These are phyloP conservation scores for Illadopsis cleaveri DNA, from an alignment of 2,113 vertebrate species.

Conservation along the genomic window DNA sequence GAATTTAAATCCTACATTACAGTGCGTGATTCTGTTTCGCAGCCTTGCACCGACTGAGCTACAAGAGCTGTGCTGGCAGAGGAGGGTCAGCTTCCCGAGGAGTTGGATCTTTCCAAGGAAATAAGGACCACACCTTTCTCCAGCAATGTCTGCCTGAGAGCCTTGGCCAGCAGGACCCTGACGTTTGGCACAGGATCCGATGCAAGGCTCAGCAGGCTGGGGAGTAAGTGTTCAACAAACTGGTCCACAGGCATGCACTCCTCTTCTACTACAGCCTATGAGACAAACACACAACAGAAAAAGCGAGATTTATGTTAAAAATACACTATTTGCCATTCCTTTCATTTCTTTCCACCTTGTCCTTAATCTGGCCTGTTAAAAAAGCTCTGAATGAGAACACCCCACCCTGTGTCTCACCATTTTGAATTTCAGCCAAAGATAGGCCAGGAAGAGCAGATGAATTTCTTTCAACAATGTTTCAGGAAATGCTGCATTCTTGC, in stretches of 20 bases:
- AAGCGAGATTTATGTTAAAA: neutral
- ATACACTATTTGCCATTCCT: neutral
- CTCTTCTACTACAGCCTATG: slow-evolving; percentile 81
- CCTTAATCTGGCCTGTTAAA: neutral
- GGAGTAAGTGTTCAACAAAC: slow-evolving; percentile 84
- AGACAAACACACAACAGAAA: neutral
- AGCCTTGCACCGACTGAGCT: too few relatives aligned
- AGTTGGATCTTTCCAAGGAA: neutral
- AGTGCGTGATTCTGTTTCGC: rapidly evolving
- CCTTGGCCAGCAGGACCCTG: slow-evolving; percentile 86
- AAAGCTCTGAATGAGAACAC: neutral
- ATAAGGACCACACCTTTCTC: slow-evolving; percentile 79
- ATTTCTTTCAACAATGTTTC: neutral
- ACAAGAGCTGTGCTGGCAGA: neutral
- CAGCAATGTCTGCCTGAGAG: slow-evolving; percentile 83
- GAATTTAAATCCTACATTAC: neutral
- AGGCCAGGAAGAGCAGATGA: neutral
- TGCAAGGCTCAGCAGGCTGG: slow-evolving; percentile 85
- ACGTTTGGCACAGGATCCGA: slow-evolving; percentile 87
- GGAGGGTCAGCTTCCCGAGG: neutral
- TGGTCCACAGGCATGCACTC: slow-evolving; percentile 86
- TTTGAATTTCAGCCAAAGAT: neutral
- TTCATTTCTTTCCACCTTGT: neutral
- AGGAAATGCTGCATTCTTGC: neutral
- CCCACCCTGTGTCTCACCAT: neutral